These are phyloP conservation scores for Adelosebastes latens DNA, from an alignment of 2,797 vertebrate genomes.

Conservation along the genomic window DNA sequence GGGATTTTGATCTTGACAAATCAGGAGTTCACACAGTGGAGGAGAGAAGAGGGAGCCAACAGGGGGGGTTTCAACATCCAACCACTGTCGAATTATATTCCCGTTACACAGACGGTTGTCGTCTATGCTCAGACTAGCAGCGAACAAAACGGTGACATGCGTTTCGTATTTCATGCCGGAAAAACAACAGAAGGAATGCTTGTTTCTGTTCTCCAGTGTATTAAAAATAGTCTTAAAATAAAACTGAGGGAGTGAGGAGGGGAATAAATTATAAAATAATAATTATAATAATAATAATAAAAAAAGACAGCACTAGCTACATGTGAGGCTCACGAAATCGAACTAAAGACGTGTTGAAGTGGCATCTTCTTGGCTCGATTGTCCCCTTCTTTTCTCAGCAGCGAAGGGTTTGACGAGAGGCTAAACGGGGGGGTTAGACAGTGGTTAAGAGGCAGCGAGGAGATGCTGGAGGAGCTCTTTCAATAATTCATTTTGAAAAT, in stretches of 20 bases:
- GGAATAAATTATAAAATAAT: constrained; percentile 31
- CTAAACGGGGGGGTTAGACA: constrained; percentile 8
- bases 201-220: constrained; percentile 65
- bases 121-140: constrained; percentile 54
- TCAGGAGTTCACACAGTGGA: constrained; percentile 16
- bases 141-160: constrained; percentile 54
- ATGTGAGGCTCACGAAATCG: constrained; percentile 49
- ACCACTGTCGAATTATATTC: background rate
- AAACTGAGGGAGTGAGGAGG: constrained; percentile 1
- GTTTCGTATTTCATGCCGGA: constrained; percentile 28
- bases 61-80: constrained; percentile 5
- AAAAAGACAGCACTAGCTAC: constrained; percentile 57
- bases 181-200: constrained; percentile 20
- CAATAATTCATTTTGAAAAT: background rate
- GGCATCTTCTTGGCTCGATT: constrained; percentile 65
- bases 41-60: background rate
- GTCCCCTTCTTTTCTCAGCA: constrained; percentile 8
- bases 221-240: constrained; percentile 8
- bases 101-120: background rate
- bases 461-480: constrained; percentile 11
- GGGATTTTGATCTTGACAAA: constrained; percentile 8
- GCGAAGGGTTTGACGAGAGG: constrained; percentile 13
- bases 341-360: constrained; percentile 47
- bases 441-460: constrained; percentile 21
- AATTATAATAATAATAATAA: background rate